Percentiles rank a stretch among this genome's conserved stretches.
These are phyloP conservation scores for Artibeus lituratus DNA, from an alignment of 2,797 vertebrate genomes.

Conservation along the genomic window DNA sequence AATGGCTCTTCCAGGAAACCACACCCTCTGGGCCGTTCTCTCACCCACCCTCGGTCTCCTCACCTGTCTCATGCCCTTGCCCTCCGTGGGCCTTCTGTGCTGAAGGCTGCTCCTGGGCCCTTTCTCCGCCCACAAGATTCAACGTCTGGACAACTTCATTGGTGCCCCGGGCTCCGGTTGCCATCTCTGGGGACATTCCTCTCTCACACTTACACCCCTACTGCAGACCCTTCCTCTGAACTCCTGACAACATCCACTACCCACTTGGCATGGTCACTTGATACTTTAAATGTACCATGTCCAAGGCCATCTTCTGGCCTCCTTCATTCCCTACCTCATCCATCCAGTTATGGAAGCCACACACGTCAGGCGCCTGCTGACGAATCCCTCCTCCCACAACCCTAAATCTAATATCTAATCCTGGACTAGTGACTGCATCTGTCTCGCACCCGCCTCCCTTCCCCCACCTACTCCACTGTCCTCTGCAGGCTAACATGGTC, in stretches of 20 bases:
- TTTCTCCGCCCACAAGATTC: neutral
- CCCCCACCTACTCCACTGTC: neutral
- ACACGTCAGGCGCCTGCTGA: neutral
- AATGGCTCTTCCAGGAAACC: neutral
- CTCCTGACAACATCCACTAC: neutral
- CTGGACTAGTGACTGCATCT: neutral
- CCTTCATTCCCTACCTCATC: neutral
- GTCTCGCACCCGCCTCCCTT: neutral
- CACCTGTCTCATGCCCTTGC: rapidly evolving
- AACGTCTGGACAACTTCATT: neutral
- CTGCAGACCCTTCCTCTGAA: neutral
- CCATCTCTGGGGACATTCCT: neutral
- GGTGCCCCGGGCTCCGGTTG: neutral
- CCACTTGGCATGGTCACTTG: rapidly evolving
- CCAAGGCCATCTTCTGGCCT: neutral
- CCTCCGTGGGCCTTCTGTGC: neutral
- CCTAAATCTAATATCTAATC: neutral
- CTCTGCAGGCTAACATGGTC: neutral
- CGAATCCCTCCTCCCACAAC: neutral
- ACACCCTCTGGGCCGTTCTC: no score
- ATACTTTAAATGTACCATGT: neutral
- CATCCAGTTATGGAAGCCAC: neutral
- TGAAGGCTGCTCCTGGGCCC: neutral
- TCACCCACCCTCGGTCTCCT: neutral
- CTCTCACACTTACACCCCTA: neutral